A percentile compares a stretch with the other conserved stretches of the same genome.
These are phyloP conservation scores for Netelia fuscicornis DNA, from an alignment of 2,888 invertebrate species.

Conservation along the genomic window DNA sequence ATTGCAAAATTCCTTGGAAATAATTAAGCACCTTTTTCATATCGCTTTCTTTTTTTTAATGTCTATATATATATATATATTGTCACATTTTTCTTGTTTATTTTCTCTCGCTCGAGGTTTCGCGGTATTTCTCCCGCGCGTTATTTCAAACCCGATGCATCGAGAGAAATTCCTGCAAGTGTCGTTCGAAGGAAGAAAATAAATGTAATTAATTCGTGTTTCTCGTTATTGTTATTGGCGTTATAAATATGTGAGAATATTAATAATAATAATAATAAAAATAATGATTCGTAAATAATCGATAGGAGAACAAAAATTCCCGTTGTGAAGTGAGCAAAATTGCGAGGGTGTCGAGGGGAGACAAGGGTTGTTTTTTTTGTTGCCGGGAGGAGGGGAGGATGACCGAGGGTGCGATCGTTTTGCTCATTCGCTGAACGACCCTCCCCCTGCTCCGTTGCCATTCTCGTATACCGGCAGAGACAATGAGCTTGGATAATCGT, in stretches of 20 bases:
- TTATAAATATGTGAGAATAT: too few relatives aligned
- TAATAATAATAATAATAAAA: too few relatives aligned
- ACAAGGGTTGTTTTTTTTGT: slow-evolving; percentile 31
- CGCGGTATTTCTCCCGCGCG: too few relatives aligned
- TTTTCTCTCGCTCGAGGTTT: not conserved
- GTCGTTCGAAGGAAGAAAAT: too few relatives aligned
- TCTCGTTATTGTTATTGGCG: too few relatives aligned
- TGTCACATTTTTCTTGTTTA: not conserved
- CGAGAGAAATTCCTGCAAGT: too few relatives aligned
- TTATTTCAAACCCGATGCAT: too few relatives aligned
- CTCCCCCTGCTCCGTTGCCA: slow-evolving; percentile 24
- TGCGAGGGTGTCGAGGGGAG: slow-evolving; percentile 28
- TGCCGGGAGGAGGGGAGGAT: slow-evolving; percentile 21
- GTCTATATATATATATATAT: not conserved
- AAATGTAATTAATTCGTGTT: too few relatives aligned
- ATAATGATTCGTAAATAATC: not conserved
- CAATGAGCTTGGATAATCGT: slow-evolving; percentile 80
- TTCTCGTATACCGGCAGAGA: slow-evolving; percentile 61
- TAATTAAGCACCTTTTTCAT: slow-evolving; percentile 72
- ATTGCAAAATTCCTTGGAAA: slow-evolving; percentile 78
- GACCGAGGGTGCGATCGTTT: slow-evolving; percentile 42
- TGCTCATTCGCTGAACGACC: slow-evolving; percentile 54
- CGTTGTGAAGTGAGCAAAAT: slow-evolving; percentile 52
- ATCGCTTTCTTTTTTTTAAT: slow-evolving; percentile 18
- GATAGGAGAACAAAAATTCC: slow-evolving; percentile 15